Evolutionary conservation across 2,888 invertebrate genomes (phyloP).

Genomic region (Cotesia congregata): DNA sequence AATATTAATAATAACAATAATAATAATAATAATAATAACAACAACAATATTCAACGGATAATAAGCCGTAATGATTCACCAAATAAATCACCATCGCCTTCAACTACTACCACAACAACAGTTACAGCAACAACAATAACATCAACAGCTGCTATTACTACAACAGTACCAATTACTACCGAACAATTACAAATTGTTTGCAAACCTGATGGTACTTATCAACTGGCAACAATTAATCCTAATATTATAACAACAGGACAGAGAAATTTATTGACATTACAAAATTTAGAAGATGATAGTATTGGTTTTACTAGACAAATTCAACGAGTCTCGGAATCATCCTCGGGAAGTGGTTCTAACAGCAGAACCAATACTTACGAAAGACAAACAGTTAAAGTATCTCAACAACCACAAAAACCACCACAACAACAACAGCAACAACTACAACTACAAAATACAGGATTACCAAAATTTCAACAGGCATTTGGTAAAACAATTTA

Average conservation of each 20-base stretch:
- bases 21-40: neutral
- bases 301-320: slow-evolving; percentile 58
- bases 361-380: slow-evolving; percentile 61
- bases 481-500: slow-evolving; percentile 83
- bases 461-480: slow-evolving; percentile 83
- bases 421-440: slow-evolving; percentile 27
- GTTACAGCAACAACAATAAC: slow-evolving; percentile 44
- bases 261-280: slow-evolving; percentile 60
- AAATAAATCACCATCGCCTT: slow-evolving; percentile 62
- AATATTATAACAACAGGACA: slow-evolving; percentile 54
- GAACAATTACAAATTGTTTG: slow-evolving; percentile 65
- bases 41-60: slow-evolving; percentile 29
- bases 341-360: slow-evolving; percentile 11
- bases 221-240: slow-evolving; percentile 61
- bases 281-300: slow-evolving; percentile 60
- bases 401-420: slow-evolving; percentile 17
- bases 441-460: slow-evolving; percentile 56
- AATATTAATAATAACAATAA: neutral
- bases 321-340: slow-evolving; percentile 51
- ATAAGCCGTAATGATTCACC: slow-evolving; percentile 60
- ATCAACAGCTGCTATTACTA: slow-evolving; percentile 48
- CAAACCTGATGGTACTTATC: slow-evolving; percentile 66
- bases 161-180: slow-evolving; percentile 56
- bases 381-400: slow-evolving; percentile 50
- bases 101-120: slow-evolving; percentile 52